A percentile compares a stretch with the other conserved stretches of the same genome.
phyloP scores from a whole-genome alignment of 2,113 vertebrate genomes.

The Sakesphorus luctuosus region DNA sequence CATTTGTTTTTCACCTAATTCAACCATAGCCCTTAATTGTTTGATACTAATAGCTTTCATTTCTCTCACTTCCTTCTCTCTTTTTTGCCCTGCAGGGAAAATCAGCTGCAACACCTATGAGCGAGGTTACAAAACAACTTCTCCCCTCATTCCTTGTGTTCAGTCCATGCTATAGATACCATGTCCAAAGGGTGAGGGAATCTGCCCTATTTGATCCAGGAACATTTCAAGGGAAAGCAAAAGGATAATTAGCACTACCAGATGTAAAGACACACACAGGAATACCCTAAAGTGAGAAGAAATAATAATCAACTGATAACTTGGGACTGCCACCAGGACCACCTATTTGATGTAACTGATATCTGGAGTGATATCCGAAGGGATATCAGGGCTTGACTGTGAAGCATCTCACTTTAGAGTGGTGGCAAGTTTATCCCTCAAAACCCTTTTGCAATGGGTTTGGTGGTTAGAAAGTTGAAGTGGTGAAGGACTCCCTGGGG shows the following conservation, averaged over 20 bases:
- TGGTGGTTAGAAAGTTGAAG: background rate
- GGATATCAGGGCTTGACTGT: background rate
- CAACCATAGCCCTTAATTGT: constrained; percentile 17
- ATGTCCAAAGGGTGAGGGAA: background rate
- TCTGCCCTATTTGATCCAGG: background rate
- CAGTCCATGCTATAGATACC: background rate
- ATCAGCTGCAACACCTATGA: background rate
- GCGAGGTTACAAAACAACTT: background rate
- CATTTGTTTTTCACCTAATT: constrained; percentile 3
- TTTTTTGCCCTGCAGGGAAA: background rate
- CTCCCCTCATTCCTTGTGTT: background rate
- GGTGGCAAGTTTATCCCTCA: background rate
- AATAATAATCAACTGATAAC: background rate
- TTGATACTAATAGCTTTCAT: constrained; percentile 21
- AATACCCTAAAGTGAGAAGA: background rate
- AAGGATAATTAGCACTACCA: background rate
- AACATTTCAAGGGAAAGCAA: background rate
- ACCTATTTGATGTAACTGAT: background rate
- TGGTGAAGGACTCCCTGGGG: background rate
- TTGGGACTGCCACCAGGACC: background rate
- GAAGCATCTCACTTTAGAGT: background rate
- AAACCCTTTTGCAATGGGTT: background rate
- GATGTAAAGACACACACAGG: background rate
- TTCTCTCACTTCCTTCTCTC: background rate
- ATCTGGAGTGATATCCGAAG: background rate